Percentiles rank a stretch among this genome's conserved stretches.
Evolutionary conservation across 30 jellyfish, hydroid and myxozoan species (phyloP).

Genomic region (Cassiopea xamachana): DNA sequence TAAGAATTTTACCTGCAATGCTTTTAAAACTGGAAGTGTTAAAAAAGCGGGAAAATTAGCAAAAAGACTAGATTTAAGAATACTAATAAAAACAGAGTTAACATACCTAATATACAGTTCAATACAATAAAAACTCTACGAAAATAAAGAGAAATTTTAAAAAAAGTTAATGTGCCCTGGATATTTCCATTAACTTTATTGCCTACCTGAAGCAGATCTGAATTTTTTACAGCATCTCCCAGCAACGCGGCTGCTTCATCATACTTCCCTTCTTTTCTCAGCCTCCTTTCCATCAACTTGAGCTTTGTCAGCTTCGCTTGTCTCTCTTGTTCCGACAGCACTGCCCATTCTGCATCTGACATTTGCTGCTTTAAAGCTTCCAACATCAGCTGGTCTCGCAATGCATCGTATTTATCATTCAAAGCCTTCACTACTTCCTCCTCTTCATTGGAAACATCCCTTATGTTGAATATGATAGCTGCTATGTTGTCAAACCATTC

Average conservation of each 20-base stretch:
- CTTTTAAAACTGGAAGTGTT: no score
- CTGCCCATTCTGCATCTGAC: conserved; percentile 95
- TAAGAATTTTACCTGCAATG: no score
- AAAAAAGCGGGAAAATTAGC: no score
- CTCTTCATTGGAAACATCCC: conserved; percentile 80
- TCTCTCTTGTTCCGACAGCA: conserved; percentile 90
- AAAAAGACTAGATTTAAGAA: no score
- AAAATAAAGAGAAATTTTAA: no score
- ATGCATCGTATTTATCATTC: conserved; percentile 84
- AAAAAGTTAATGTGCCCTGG: no score
- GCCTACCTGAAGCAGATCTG: conserved; percentile 83
- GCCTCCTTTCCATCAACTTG: conserved; percentile 86
- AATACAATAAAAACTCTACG: no score
- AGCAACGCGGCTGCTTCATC: conserved; percentile 90
- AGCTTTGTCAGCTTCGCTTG: conserved; percentile 88
- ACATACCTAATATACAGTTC: no score
- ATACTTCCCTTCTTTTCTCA: conserved; percentile 88
- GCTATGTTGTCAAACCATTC: conserved; percentile 95
- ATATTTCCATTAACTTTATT: no score
- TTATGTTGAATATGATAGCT: conserved; percentile 73
- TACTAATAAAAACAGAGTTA: no score
- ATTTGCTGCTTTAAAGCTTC: conserved; percentile 87
- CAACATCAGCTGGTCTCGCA: conserved; percentile 84
- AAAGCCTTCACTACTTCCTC: conserved; percentile 86
- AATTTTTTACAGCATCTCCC: conserved; percentile 81